Conservation (phyloP, 2,113 vertebrate genomes). For the Peromyscus californicus region DNA sequence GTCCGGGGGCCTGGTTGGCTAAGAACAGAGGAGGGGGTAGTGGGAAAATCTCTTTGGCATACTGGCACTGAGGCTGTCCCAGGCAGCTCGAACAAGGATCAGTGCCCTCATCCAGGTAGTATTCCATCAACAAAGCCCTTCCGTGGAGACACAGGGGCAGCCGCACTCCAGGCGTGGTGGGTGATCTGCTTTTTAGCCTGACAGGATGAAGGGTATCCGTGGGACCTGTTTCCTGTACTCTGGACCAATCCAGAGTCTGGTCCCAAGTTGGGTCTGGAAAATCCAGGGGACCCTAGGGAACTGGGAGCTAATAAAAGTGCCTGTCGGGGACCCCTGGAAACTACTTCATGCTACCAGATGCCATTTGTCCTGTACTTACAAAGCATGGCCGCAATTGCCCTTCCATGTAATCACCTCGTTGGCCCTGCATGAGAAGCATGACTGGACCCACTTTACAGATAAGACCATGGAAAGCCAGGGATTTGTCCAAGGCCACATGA, state of each 20-base stretch:
- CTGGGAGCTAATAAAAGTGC: background rate
- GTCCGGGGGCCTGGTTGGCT: background rate
- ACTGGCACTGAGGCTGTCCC: background rate
- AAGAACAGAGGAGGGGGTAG: background rate
- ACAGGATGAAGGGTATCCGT: background rate
- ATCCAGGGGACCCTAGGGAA: background rate
- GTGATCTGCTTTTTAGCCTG: background rate
- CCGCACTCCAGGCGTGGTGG: background rate
- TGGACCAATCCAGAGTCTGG: background rate
- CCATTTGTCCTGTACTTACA: background rate
- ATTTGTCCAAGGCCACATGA: background rate
- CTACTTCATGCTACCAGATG: background rate
- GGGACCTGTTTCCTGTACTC: background rate
- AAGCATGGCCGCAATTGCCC: background rate
- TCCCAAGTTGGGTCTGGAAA: background rate
- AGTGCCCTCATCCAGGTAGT: background rate
- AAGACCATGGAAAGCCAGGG: background rate
- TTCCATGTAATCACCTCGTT: accelerated
- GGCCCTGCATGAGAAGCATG: background rate
- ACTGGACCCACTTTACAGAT: background rate
- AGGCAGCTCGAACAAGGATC: background rate
- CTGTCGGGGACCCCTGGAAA: background rate
- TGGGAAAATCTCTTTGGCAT: background rate
- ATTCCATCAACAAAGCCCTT: background rate
- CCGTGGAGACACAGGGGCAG: background rate